Evolutionary conservation across 1,140 invertebrate genomes (phyloP).

Genomic region (Drosophila truncata): DNA sequence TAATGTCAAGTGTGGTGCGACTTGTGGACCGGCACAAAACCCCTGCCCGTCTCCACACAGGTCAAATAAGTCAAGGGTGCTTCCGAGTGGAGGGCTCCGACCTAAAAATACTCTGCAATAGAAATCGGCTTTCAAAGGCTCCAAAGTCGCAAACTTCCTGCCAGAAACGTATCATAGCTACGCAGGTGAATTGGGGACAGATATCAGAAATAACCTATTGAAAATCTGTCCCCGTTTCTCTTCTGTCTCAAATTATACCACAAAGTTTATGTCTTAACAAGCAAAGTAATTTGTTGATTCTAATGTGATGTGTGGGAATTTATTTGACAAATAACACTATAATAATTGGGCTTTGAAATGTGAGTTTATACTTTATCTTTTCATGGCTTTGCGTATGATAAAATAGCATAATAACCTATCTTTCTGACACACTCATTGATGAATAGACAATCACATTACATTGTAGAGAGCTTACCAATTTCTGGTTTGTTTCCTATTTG

Average conservation of each 20-base stretch:
- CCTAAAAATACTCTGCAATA: constrained; percentile 38
- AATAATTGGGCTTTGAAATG: constrained; percentile 1
- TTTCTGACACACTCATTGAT: not conserved
- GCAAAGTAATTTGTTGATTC: not conserved
- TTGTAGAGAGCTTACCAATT: not conserved
- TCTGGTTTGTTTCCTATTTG: constrained; percentile 3
- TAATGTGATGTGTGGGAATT: not conserved
- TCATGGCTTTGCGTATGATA: not conserved
- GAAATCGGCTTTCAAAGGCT: constrained; percentile 14
- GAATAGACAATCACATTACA: not conserved
- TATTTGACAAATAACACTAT: not conserved
- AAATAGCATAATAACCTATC: not conserved
- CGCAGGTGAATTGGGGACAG: not conserved
- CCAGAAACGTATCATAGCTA: not conserved
- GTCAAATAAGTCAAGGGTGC: constrained; percentile 22
- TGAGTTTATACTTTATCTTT: not conserved
- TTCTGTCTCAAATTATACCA: no score
- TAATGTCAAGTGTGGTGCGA: constrained; percentile 36
- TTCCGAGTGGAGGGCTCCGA: constrained; percentile 17
- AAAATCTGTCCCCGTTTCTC: not conserved
- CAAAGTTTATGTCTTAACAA: not conserved
- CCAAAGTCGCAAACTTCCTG: not conserved
- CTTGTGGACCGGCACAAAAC: constrained; percentile 27
- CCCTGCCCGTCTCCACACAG: not conserved
- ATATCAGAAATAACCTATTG: not conserved